Evolutionary conservation across 2,113 vertebrate genomes (phyloP).

Genomic region (Campylorhamphus procurvoides): DNA sequence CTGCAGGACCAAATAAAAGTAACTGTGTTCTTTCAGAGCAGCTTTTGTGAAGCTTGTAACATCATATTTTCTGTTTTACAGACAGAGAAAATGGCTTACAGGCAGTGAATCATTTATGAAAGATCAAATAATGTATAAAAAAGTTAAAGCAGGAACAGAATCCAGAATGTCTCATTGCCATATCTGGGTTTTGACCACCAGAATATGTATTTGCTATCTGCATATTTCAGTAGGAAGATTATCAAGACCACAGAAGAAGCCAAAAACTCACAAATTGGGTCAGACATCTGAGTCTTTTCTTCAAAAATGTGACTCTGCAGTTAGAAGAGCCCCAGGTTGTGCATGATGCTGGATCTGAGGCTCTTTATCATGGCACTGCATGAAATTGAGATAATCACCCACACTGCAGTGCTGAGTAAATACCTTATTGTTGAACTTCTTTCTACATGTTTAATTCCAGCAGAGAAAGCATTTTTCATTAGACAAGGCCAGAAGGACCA

Average conservation of each 20-base stretch:
- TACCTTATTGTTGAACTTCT: not conserved
- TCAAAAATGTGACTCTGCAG: not conserved
- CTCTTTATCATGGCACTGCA: not conserved
- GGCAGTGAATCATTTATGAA: not conserved
- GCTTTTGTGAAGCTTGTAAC: not conserved
- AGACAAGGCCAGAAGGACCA: not conserved
- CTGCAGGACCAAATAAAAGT: not conserved
- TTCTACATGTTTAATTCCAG: not conserved
- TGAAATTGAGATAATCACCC: not conserved
- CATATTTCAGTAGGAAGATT: not conserved
- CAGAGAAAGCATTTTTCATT: not conserved
- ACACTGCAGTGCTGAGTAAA: not conserved
- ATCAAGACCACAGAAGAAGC: not conserved
- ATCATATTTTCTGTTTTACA: not conserved
- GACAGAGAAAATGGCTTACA: not conserved
- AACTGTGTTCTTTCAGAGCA: not conserved
- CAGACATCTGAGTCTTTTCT: not conserved
- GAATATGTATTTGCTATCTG: not conserved
- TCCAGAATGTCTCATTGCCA: fast-evolving
- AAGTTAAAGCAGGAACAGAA: not conserved
- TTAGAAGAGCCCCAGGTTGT: not conserved
- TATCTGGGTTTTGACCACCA: not conserved
- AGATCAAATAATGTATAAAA: not conserved
- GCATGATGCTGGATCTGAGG: not conserved
- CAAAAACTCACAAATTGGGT: not conserved